A percentile compares a stretch with the other conserved stretches of the same genome.
phyloP scores from a whole-genome alignment of 1,140 invertebrate genomes.

The Pseudomyrmex gracilis region DNA sequence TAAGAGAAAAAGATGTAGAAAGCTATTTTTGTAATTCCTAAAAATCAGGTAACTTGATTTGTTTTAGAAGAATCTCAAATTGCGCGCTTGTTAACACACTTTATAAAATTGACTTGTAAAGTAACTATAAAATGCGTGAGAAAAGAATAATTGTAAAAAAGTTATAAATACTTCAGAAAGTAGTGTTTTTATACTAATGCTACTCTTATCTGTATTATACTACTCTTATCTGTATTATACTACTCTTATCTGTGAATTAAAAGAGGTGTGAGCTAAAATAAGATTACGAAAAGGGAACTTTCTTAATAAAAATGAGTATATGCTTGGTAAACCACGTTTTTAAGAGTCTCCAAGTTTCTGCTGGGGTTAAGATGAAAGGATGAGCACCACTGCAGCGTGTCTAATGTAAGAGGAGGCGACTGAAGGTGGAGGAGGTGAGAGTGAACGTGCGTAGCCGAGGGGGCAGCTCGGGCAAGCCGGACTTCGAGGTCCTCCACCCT shows the following conservation, averaged over 20 bases:
- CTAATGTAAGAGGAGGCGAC: slow-evolving; percentile 77
- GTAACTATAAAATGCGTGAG: too few relatives aligned
- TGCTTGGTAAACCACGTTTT: not conserved
- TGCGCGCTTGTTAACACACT: too few relatives aligned
- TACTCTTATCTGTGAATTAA: too few relatives aligned
- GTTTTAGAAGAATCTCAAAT: not conserved
- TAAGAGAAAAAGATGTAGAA: not conserved
- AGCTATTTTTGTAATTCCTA: not conserved
- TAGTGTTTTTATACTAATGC: too few relatives aligned
- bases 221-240: too few relatives aligned
- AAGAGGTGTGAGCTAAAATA: too few relatives aligned
- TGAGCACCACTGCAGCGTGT: slow-evolving; percentile 73
- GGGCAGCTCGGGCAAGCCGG: slow-evolving; percentile 80
- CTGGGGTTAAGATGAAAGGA: not conserved
- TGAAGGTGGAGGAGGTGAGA: slow-evolving; percentile 75
- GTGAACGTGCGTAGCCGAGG: slow-evolving; percentile 79
- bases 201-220: too few relatives aligned
- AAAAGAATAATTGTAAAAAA: too few relatives aligned
- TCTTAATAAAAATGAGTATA: too few relatives aligned
- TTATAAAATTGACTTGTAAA: too few relatives aligned
- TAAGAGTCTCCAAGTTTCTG: not conserved
- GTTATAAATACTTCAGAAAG: too few relatives aligned
- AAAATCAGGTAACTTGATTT: not conserved
- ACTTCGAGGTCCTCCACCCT: slow-evolving; percentile 76
- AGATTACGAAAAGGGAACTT: too few relatives aligned